Evolutionary conservation across 1,140 invertebrate genomes (phyloP).

Genomic region (Saxidomus purpurata): DNA sequence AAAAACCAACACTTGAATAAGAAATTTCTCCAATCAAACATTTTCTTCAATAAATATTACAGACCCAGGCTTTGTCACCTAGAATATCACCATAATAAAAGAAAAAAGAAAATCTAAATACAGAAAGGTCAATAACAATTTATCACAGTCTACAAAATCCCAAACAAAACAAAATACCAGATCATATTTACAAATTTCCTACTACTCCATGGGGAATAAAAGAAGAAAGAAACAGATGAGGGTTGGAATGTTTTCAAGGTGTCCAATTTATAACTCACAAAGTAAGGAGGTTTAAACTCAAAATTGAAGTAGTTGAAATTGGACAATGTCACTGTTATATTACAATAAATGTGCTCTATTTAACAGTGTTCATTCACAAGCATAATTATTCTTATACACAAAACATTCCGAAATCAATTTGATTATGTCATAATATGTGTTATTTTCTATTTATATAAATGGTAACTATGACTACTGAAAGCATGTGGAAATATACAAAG

Average conservation of each 20-base stretch:
- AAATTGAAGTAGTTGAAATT: no score
- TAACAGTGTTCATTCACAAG: conserved; percentile 2
- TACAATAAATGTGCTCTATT: neutral
- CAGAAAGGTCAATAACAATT: neutral
- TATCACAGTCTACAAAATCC: neutral
- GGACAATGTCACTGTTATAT: neutral
- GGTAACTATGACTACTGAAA: neutral
- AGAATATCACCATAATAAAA: no score
- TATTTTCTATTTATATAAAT: neutral
- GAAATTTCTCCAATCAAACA: no score
- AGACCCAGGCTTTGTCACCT: no score
- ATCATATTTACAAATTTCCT: neutral
- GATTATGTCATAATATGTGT: neutral
- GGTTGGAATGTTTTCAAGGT: neutral
- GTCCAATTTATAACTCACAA: no score
- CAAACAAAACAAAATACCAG: conserved; percentile 1
- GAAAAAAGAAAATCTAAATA: no score
- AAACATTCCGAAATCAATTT: neutral
- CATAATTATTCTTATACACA: neutral
- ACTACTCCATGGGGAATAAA: neutral
- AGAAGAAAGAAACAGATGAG: neutral
- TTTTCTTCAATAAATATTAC: no score
- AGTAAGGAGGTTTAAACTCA: no score
- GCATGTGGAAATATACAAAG: neutral
- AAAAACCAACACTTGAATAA: no score